phyloP scores from a whole-genome alignment of 1,140 invertebrate species.

The Drosophila novamexicana region DNA sequence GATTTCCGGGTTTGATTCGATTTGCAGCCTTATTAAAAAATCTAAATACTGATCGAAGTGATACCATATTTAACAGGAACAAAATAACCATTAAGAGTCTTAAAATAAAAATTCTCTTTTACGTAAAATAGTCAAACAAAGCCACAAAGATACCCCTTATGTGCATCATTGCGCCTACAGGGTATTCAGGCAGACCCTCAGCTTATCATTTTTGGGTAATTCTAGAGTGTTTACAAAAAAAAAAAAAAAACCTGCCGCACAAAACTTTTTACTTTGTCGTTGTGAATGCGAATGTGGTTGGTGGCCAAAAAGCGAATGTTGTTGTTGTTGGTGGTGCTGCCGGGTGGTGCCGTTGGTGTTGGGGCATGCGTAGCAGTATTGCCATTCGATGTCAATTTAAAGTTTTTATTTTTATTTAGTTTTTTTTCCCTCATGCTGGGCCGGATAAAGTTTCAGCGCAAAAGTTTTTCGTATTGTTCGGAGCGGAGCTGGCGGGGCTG shows the following conservation, averaged over 20 bases:
- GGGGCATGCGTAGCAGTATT: slow-evolving; percentile 50
- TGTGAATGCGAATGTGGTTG: slow-evolving; percentile 42
- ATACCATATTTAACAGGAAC: neutral
- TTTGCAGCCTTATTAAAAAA: too few relatives aligned
- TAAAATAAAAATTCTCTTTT: too few relatives aligned
- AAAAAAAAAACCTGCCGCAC: slow-evolving; percentile 42
- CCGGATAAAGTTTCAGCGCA: slow-evolving; percentile 62
- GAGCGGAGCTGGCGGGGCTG: slow-evolving; percentile 16
- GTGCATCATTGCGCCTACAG: slow-evolving; percentile 2
- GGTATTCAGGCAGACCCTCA: slow-evolving; percentile 3
- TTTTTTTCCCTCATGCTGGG: slow-evolving; percentile 19
- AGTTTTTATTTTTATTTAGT: slow-evolving; percentile 54
- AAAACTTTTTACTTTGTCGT: slow-evolving; percentile 76
- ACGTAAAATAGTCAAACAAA: too few relatives aligned
- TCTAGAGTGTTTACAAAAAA: slow-evolving; percentile 32
- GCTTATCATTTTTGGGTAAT: slow-evolving; percentile 54
- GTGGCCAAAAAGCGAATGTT: slow-evolving; percentile 13
- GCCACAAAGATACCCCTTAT: too few relatives aligned
- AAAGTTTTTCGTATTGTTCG: slow-evolving; percentile 55
- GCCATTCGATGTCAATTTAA: slow-evolving; percentile 81
- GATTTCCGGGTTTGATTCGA: too few relatives aligned
- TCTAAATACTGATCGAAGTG: too few relatives aligned
- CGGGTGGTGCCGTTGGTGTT: slow-evolving; percentile 11
- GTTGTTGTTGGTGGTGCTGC: slow-evolving; percentile 29
- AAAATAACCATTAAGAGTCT: neutral